These are phyloP conservation scores for Latrodectus geometricus DNA, from an alignment of 1,140 invertebrate species.

Conservation along the genomic window DNA sequence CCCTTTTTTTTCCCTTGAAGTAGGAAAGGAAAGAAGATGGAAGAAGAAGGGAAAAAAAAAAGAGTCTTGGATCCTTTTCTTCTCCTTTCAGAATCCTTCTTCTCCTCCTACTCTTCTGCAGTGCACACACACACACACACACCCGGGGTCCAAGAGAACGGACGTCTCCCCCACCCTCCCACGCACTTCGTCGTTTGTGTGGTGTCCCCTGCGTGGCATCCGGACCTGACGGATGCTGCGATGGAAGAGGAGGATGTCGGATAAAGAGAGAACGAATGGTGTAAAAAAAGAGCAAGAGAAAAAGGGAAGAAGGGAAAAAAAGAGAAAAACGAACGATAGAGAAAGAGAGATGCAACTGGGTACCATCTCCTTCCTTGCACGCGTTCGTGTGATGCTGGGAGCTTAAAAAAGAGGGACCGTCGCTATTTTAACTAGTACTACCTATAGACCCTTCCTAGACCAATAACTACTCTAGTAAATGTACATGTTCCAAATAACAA, in stretches of 20 bases:
- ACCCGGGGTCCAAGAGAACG: conserved; percentile 15
- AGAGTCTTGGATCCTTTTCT: conserved; percentile 14
- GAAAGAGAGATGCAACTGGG: conserved; percentile 25
- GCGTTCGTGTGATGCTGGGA: conserved; percentile 18
- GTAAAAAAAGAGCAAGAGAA: conserved; percentile 1
- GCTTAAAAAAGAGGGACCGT: conserved; percentile 26
- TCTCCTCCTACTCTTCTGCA: conserved; percentile 14
- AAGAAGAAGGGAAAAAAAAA: conserved; percentile 14
- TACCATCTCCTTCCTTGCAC: conserved; percentile 11
- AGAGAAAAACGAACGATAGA: conserved; percentile 6
- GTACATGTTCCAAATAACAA: no score
- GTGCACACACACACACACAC: not conserved
- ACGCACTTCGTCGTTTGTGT: conserved; percentile 14
- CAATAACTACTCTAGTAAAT: no score
- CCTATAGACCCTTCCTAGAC: not conserved
- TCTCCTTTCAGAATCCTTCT: conserved; percentile 8
- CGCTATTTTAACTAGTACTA: conserved; percentile 34
- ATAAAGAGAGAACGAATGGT: conserved; percentile 15
- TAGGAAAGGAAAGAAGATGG: not conserved
- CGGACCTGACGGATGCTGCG: conserved; percentile 46
- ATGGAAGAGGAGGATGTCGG: conserved; percentile 14
- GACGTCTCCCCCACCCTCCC: conserved; percentile 16
- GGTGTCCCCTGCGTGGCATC: conserved; percentile 56
- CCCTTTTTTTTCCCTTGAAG: not conserved
- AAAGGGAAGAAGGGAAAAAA: not conserved